phyloP scores from a whole-genome alignment of 1,140 invertebrate genomes.

The Papilio machaon region DNA sequence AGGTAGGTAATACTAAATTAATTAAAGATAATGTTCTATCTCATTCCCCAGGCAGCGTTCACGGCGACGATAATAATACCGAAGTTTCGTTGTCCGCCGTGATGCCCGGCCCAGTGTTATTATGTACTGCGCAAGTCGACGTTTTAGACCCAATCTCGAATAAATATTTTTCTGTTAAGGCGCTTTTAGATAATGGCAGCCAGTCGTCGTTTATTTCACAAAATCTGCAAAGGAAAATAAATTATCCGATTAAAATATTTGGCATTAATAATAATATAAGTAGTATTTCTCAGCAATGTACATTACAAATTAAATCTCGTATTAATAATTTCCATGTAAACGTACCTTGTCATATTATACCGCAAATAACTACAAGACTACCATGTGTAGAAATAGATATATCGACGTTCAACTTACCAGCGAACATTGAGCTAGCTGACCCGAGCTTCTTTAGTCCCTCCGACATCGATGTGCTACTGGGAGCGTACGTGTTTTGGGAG shows the following conservation, averaged over 20 bases:
- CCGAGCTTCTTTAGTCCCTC: conserved; percentile 36
- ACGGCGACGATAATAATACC: neutral
- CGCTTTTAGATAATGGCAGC: too few species aligned
- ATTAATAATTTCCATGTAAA: neutral
- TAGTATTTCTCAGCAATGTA: neutral
- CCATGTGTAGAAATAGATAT: neutral
- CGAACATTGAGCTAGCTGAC: conserved; percentile 27
- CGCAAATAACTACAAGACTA: too few species aligned
- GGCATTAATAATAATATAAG: neutral
- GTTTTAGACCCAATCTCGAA: too few species aligned
- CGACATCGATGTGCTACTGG: conserved; percentile 37
- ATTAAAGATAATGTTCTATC: neutral
- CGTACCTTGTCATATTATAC: neutral
- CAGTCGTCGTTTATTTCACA: too few species aligned
- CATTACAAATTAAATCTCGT: conserved; percentile 4
- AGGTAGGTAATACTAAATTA: neutral
- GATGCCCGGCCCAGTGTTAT: neutral
- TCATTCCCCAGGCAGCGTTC: neutral
- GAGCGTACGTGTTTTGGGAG: conserved; percentile 38
- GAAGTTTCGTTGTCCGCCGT: neutral
- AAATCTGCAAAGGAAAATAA: neutral
- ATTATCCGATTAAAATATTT: neutral
- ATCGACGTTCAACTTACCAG: neutral
- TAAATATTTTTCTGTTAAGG: too few species aligned
- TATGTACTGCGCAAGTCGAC: neutral